Evolutionary conservation across 2,797 vertebrate genomes (phyloP).

Genomic region (Falco biarmicus): DNA sequence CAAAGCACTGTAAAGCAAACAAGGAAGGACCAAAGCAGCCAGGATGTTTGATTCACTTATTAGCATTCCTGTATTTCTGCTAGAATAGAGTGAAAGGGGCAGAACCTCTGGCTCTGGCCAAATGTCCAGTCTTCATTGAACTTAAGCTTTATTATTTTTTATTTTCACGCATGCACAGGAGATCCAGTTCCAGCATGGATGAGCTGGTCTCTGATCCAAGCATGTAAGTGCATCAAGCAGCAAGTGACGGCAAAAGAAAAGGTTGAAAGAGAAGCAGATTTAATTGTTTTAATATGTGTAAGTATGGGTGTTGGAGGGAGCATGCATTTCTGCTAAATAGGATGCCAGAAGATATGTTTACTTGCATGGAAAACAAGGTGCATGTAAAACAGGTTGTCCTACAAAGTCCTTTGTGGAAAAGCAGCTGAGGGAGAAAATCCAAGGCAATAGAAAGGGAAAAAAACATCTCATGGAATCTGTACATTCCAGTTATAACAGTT

Average conservation of each 20-base stretch:
- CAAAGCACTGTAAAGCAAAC: slow-evolving; percentile 12
- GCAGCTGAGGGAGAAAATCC: background rate
- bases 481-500: slow-evolving; percentile 63
- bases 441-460: background rate
- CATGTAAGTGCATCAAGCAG: background rate
- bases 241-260: background rate
- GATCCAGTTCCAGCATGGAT: background rate
- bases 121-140: background rate
- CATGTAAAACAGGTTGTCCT: background rate
- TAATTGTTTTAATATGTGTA: background rate
- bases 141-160: background rate
- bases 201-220: background rate
- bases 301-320: background rate
- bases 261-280: background rate
- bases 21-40: slow-evolving; percentile 4
- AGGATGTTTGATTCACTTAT: background rate
- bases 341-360: background rate
- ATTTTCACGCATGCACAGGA: background rate
- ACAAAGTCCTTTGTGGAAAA: background rate
- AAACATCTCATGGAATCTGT: slow-evolving; percentile 10
- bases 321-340: background rate
- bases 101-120: background rate
- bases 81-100: background rate
- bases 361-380: background rate
- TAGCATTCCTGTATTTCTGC: slow-evolving; percentile 13